Percentiles rank a stretch among this genome's conserved stretches.
phyloP scores from a whole-genome alignment of 92 coral and sea anemone genomes.

The Montipora capitata region DNA sequence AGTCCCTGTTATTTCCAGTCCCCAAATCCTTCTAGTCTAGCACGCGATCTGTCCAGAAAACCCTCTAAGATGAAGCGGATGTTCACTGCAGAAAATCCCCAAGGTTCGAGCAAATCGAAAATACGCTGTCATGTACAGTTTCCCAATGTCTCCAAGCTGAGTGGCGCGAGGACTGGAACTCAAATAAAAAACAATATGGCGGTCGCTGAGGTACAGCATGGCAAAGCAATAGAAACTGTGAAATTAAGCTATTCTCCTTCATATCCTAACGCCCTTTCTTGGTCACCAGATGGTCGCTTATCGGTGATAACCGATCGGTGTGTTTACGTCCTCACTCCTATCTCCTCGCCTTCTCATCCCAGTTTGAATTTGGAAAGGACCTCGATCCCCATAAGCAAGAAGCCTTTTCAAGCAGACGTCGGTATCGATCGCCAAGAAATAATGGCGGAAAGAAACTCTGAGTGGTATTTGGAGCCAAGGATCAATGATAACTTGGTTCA shows the following conservation, averaged over 20 bases:
- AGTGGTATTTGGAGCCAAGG: slow-evolving; percentile 39
- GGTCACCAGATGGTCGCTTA: slow-evolving; percentile 93
- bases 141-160: too few relatives aligned
- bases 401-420: slow-evolving; percentile 42
- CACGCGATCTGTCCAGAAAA: too few relatives aligned
- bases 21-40: not conserved
- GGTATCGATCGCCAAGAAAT: slow-evolving; percentile 34
- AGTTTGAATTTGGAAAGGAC: slow-evolving; percentile 58
- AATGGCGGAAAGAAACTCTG: not conserved
- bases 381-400: slow-evolving; percentile 11
- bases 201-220: slow-evolving; percentile 26
- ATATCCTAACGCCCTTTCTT: slow-evolving; percentile 79
- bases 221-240: slow-evolving; percentile 62
- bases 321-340: slow-evolving; percentile 71
- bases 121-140: too few relatives aligned
- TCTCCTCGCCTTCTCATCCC: slow-evolving; percentile 14
- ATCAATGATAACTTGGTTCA: not conserved
- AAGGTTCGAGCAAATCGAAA: too few relatives aligned
- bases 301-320: slow-evolving; percentile 87
- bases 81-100: too few relatives aligned
- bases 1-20: not conserved
- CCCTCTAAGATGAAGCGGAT: too few relatives aligned
- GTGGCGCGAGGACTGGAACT: not conserved
- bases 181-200: slow-evolving; percentile 67
- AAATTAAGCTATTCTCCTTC: slow-evolving; percentile 68